These are phyloP conservation scores for Synanthedon myopaeformis DNA, from an alignment of 2,888 invertebrate genomes.

Conservation along the genomic window DNA sequence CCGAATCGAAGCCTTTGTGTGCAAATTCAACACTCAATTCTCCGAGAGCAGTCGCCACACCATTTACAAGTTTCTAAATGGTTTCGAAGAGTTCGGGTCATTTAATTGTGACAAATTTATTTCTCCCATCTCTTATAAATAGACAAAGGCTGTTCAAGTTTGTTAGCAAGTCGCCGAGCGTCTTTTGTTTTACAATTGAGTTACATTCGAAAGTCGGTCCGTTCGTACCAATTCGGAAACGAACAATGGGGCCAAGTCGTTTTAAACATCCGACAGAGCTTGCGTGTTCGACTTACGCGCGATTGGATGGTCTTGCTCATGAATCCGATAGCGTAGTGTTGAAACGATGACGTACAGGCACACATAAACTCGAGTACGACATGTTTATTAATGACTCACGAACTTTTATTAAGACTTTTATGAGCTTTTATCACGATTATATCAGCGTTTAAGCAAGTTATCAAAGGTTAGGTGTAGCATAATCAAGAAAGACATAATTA, in stretches of 20 bases:
- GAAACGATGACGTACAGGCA: not conserved
- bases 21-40: too few relatives aligned
- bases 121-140: not conserved
- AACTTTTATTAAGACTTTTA: too few relatives aligned
- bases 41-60: too few relatives aligned
- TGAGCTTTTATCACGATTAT: too few relatives aligned
- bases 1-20: too few relatives aligned
- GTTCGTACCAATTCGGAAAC: constrained; percentile 20
- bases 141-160: constrained; percentile 54
- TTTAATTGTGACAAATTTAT: not conserved
- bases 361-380: not conserved
- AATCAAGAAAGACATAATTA: too few relatives aligned
- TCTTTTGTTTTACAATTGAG: constrained; percentile 53
- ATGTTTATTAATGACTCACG: too few relatives aligned
- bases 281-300: constrained; percentile 45
- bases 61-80: too few relatives aligned
- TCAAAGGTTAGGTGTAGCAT: too few relatives aligned
- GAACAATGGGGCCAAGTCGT: constrained; percentile 39
- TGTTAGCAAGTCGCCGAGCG: constrained; percentile 20
- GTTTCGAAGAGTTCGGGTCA: not conserved
- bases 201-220: constrained; percentile 33
- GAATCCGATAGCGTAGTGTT: constrained; percentile 21
- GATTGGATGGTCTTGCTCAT: constrained; percentile 35
- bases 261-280: constrained; percentile 34
- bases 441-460: too few relatives aligned